Evolutionary conservation across 1,140 invertebrate genomes (phyloP).

Genomic region (Patella vulgata): DNA sequence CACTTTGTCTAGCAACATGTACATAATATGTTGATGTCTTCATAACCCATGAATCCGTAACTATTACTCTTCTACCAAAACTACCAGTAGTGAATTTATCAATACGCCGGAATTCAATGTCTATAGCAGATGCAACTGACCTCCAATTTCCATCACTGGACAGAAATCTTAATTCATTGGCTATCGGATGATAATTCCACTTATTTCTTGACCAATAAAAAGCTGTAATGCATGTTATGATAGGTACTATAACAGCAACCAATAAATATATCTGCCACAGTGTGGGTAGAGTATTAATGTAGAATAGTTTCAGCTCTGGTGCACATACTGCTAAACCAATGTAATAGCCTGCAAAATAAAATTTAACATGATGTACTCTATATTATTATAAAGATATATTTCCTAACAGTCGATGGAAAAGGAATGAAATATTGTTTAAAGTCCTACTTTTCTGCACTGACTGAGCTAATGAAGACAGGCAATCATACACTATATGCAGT

Average conservation of each 20-base stretch:
- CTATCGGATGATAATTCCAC: conserved; percentile 81
- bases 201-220: conserved; percentile 75
- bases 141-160: conserved; percentile 71
- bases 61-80: conserved; percentile 76
- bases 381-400: neutral
- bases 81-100: conserved; percentile 80
- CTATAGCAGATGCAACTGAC: conserved; percentile 77
- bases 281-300: conserved; percentile 30
- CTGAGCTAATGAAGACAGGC: too few relatives aligned
- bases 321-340: conserved; percentile 50
- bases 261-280: conserved; percentile 50
- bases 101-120: conserved; percentile 79
- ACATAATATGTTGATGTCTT: conserved; percentile 82
- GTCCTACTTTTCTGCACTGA: too few relatives aligned
- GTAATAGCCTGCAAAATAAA: conserved; percentile 56
- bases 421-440: too few relatives aligned
- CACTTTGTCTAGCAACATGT: conserved; percentile 80
- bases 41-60: conserved; percentile 89
- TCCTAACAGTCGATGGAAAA: neutral
- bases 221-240: conserved; percentile 38
- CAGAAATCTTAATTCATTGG: conserved; percentile 74
- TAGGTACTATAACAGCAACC: conserved; percentile 42
- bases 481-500: too few relatives aligned
- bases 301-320: conserved; percentile 47
- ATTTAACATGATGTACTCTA: neutral